These are phyloP conservation scores for Bufo bufo DNA, from an alignment of 2,113 vertebrate species.

Conservation along the genomic window DNA sequence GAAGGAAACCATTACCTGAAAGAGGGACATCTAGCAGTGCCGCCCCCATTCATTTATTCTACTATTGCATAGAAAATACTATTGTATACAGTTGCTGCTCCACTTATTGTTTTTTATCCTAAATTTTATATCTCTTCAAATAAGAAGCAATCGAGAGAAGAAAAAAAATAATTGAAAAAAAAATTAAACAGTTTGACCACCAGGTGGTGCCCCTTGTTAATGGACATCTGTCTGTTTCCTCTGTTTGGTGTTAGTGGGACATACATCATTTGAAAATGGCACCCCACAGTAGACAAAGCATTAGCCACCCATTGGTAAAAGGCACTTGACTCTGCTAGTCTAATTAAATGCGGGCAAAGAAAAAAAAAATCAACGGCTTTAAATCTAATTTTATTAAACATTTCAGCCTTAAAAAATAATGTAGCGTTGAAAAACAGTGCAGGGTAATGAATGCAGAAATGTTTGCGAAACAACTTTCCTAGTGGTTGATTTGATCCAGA, in stretches of 20 bases:
- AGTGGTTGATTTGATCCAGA: constrained; percentile 31
- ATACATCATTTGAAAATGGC: constrained; percentile 54
- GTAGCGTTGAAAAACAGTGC: constrained; percentile 40
- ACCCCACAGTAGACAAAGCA: constrained; percentile 58
- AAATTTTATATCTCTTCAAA: background rate
- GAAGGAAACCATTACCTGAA: too few relatives aligned
- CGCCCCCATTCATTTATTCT: too few relatives aligned
- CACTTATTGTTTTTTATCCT: background rate
- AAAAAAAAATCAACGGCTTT: constrained; percentile 17
- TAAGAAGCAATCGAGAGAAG: background rate
- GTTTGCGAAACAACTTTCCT: constrained; percentile 36
- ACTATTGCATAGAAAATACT: too few relatives aligned
- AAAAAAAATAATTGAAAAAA: background rate
- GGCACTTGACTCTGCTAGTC: constrained; percentile 66
- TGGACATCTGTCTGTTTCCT: constrained; percentile 68
- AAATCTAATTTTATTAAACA: constrained; percentile 55
- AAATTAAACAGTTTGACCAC: constrained; percentile 58
- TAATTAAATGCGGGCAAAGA: constrained; percentile 64
- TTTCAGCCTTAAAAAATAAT: constrained; percentile 55
- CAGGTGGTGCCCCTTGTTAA: constrained; percentile 73
- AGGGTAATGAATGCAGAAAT: constrained; percentile 38
- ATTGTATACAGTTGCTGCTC: too few relatives aligned
- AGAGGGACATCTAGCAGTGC: too few relatives aligned
- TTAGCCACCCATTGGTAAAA: constrained; percentile 68
- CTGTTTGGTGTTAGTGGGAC: constrained; percentile 1